Base-by-base conservation (phyloP, 2,888 invertebrate species). In the Aporophyla nigra region DNA sequence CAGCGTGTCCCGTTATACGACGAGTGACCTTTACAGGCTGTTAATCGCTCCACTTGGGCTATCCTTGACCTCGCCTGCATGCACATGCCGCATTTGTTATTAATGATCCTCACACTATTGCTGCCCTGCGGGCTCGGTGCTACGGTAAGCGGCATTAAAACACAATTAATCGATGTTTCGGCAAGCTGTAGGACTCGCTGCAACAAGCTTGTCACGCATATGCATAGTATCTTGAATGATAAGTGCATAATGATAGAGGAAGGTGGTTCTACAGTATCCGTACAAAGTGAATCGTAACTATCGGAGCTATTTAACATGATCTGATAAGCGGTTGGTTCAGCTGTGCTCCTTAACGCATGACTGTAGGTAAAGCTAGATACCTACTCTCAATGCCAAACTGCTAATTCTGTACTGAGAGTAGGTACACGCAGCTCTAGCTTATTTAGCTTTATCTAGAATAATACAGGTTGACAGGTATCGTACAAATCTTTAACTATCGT, bases 21-120 rank as follows among this genome's bases (percentile, higher is more conserved):
- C 78, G 87, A 76, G 84, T 88, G 89, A 89, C 91, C 90, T 90
- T 91, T 89, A 74, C 79, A 72, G 58, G 78, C 83, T 83, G 85
- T 82, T 83, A 83, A 84, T 80, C 84, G 85, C 78, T 75, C 62
- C 78, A 76, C 78, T 82, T 86, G 83, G 73, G 73, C 84, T 83
- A 90, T 75, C 91, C 91, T 91, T 90, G 90, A 90, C 91, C 89
- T 74, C 76, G 75, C 70, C 73, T 63, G 77, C 85, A 75, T 83
- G 76, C 83, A 75, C 83, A 85, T 80, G 83, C 72, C 58, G 70
- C 83, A 78, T 77, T 83, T 83, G 71, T 84, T 83, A 71, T 74
- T 73, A 84, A 75, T 74, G 58, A 85, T 68, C 71, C 16, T 67
- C 73, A 51, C 61, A 76, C 61, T 82, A 58, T 76, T 49, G 61